Evolutionary conservation across 2,113 vertebrate genomes (phyloP), one percentile per base, ranked within the genome.

Genomic region (Leucosticte australis): DNA sequence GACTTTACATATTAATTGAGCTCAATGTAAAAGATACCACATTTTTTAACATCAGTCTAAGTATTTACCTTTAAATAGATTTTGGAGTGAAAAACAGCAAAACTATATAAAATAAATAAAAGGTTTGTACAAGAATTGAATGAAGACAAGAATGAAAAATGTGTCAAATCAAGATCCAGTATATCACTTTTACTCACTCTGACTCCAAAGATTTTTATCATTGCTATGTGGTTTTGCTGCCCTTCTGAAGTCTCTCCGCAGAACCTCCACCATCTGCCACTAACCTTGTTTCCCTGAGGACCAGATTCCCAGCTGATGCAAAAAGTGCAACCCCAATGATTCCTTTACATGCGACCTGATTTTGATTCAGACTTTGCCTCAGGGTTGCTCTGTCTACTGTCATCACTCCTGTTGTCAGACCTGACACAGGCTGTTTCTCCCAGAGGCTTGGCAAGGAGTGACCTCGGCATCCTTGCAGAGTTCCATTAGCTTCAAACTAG

Each of bases 311-410:
- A 95, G 63, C 67, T 92, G 64, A 90, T 90, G 68, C 22, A 88
- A 93, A 63, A 79, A 95, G 67, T 67, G 79, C 59, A 80, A 70
- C 52, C 83, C 68, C 68, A 88, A 52, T 86, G 75, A 93, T 88
- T 95, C 47, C 55, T 70, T 92, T 74, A 93, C 75, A 89, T 26
- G 28, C 0, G 28, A 92, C 90, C 93, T 95, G 79, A 83, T 95
- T 95, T 90, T 92, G 67, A 80, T 96, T 88, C 68, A 94, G 71
- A 70, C 55, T 90, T 97, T 55, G 84, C 92, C 92, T 85, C 78
- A n/a, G 95, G 95, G 82, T 46, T 91, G 37, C 64, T 70, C 70
- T 83, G 55, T 90, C 71, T 94, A 52, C 76, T 96, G 91, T 80
- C 59, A 93, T 70, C 87, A 77, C 64, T 93, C 39, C 94, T 33